Percentiles rank a stretch among this genome's conserved stretches.
Conservation (phyloP, 1,140 invertebrate genomes). For the honey bee (Apis mellifera) region Amel_HAv3.1 CM009937.2:13849001-13849500, state of each 20-base stretch:
- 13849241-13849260: slow-evolving; percentile 18
- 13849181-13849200: slow-evolving; percentile 25
- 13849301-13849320: background rate
- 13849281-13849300: background rate
- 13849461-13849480: background rate
- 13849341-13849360: background rate
- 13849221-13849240: slow-evolving; percentile 24
- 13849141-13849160: background rate
- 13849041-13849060: background rate
- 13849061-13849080: background rate
- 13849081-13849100: background rate
- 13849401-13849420: too few relatives aligned
- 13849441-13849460: background rate
- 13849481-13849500: too few relatives aligned
- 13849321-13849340: background rate
- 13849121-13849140: slow-evolving; percentile 5
- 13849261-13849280: background rate
- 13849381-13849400: too few relatives aligned
- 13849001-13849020: background rate
- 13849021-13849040: background rate
- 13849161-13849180: background rate
- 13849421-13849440: slow-evolving; percentile 28
- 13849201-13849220: slow-evolving; percentile 2
- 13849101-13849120: background rate
- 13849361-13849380: slow-evolving; percentile 32